phyloP scores from a whole-genome alignment of 2,113 vertebrate genomes.

The Sinocyclocheilus rhinocerous region DNA sequence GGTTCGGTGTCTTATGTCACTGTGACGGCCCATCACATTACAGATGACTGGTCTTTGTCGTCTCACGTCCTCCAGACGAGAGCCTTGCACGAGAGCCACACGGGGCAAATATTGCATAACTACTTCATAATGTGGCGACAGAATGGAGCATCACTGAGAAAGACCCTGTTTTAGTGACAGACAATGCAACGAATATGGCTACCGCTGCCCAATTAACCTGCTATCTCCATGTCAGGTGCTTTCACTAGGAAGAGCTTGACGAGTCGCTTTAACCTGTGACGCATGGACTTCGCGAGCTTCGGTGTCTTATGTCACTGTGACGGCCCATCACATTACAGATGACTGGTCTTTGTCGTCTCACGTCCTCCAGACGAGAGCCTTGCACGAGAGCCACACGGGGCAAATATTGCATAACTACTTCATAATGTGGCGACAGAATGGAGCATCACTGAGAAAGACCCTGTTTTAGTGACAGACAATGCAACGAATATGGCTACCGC shows the following conservation, averaged over 20 bases:
- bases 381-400: slow-evolving; percentile 29
- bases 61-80: slow-evolving; percentile 29
- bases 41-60: slow-evolving; percentile 10
- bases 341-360: slow-evolving; percentile 14
- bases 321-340: slow-evolving; percentile 17
- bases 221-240: slow-evolving; percentile 34
- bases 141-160: slow-evolving; percentile 9
- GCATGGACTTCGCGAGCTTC: slow-evolving; percentile 4
- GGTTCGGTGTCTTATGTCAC: slow-evolving; percentile 25
- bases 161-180: slow-evolving; percentile 30
- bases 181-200: slow-evolving; percentile 37
- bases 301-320: slow-evolving; percentile 29
- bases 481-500: slow-evolving; percentile 28
- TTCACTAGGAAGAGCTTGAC: background rate
- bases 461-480: slow-evolving; percentile 33
- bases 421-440: slow-evolving; percentile 1
- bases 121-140: slow-evolving; percentile 11
- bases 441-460: slow-evolving; percentile 12
- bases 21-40: slow-evolving; percentile 7
- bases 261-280: slow-evolving; percentile 6
- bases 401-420: slow-evolving; percentile 27
- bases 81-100: slow-evolving; percentile 32
- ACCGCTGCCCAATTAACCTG: background rate
- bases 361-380: slow-evolving; percentile 22
- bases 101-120: slow-evolving; percentile 12